phyloP scores from a whole-genome alignment of 2,888 invertebrate genomes.

The Nephrocerus scutellatus region DNA sequence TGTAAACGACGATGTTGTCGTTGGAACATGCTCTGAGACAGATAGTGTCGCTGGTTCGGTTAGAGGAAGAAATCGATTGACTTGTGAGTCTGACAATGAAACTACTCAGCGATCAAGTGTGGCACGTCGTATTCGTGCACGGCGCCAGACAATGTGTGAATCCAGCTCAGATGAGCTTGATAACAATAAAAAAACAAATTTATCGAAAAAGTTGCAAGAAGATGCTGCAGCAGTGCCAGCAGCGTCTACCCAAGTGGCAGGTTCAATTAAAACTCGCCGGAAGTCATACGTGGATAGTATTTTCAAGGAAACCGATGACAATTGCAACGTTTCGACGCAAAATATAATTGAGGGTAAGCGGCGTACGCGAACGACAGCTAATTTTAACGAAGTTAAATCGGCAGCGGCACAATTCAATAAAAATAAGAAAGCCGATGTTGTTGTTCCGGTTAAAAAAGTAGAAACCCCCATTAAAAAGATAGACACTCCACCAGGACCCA shows the following conservation, averaged over 20 bases:
- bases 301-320: conserved; percentile 35
- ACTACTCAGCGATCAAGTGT: too few species aligned
- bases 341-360: conserved; percentile 42
- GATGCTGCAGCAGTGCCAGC: not conserved
- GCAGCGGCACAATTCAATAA: conserved; percentile 24
- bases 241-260: conserved; percentile 4
- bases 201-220: too few species aligned
- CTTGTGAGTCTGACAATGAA: too few species aligned
- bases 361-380: conserved; percentile 29
- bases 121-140: too few species aligned
- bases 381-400: conserved; percentile 34
- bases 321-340: conserved; percentile 39
- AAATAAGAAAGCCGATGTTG: conserved; percentile 3
- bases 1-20: too few species aligned
- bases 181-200: too few species aligned
- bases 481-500: not conserved
- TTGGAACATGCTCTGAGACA: too few species aligned
- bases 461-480: conserved; percentile 11
- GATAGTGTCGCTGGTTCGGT: too few species aligned
- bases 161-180: too few species aligned
- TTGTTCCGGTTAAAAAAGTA: too few species aligned
- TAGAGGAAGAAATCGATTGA: too few species aligned
- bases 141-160: too few species aligned
- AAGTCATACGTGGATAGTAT: conserved; percentile 32
- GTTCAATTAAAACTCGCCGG: conserved; percentile 19